Base-by-base conservation (phyloP, 2,888 invertebrate genomes). In the Eremobia ochroleuca region DNA sequence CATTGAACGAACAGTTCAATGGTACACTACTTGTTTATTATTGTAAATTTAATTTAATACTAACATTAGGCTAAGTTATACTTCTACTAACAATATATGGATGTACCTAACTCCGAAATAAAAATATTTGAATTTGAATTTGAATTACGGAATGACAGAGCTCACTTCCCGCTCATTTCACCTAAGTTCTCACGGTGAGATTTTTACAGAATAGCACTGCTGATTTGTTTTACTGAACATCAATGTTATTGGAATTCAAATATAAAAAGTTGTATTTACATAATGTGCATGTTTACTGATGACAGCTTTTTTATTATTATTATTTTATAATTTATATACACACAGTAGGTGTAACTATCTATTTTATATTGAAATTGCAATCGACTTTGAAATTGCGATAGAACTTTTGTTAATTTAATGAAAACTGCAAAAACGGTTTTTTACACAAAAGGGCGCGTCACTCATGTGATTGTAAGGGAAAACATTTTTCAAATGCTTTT, bases 391-490 rank as follows among this genome's bases (percentile, higher is more conserved):
- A 52, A 21, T 1, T 62, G 9, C n/a, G 49, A 49, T 5, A 31
- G 11, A 55, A 21, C 31, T 55, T 31, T 62, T 79, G 28, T 55
- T 43, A 43, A 25, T 78, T 65, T 21, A 49, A 81, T 78, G 49
- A 8, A 40, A 72, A 55, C 15, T 55, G 52, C 25, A 25, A 62
- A 62, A 72, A 73, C 34, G 13, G 15, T 28, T 80, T 31, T 37
- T 61, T 55, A 37, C 0, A 71, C 72, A 46, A 80, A 49, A 25
- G 34, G 28, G 28, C 11, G 52, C 34, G 43, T n/a, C 34, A 66
- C 5, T 55, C 43, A 18, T n/a, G 49, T 43, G n/a, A 49, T 40
- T 49, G 43, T 34, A 49, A n/a, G 25, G 18, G 5, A n/a, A 77
- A 77, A 46, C 25, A 5, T 18, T 78, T 79, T 79, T 15, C 6